Evolutionary conservation across 1,140 invertebrate genomes (phyloP).

Genomic region (Sitobion miscanthi): DNA sequence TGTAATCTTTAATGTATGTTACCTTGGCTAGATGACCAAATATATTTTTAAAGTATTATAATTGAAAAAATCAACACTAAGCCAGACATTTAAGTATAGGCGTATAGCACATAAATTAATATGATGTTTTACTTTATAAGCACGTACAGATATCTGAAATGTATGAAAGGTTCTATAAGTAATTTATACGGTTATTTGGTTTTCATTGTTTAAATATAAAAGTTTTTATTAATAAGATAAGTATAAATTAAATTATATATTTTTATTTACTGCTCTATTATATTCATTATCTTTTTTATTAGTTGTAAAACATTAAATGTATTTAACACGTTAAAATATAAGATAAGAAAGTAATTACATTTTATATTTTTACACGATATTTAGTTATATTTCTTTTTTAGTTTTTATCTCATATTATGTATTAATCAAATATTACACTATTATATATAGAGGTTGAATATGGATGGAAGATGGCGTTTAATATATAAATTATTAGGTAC

Average conservation of each 20-base stretch:
- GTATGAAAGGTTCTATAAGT: not conserved
- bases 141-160: not conserved
- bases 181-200: not conserved
- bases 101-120: not conserved
- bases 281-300: conserved; percentile 9
- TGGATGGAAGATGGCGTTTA: not conserved
- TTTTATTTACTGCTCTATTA: not conserved
- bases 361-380: not conserved
- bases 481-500: not conserved
- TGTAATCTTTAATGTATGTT: not conserved
- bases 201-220: not conserved
- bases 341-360: not conserved
- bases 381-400: not conserved
- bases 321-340: not conserved
- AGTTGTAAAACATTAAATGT: not conserved
- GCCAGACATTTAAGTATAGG: not conserved
- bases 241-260: conserved; percentile 5
- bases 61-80: not conserved
- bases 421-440: not conserved
- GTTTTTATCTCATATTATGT: not conserved
- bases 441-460: not conserved
- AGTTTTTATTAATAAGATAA: conserved; percentile 14
- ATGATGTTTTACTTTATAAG: not conserved
- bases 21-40: not conserved
- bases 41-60: not conserved